phyloP scores from a whole-genome alignment of 2,888 invertebrate genomes.

The Encarsia formosa region DNA sequence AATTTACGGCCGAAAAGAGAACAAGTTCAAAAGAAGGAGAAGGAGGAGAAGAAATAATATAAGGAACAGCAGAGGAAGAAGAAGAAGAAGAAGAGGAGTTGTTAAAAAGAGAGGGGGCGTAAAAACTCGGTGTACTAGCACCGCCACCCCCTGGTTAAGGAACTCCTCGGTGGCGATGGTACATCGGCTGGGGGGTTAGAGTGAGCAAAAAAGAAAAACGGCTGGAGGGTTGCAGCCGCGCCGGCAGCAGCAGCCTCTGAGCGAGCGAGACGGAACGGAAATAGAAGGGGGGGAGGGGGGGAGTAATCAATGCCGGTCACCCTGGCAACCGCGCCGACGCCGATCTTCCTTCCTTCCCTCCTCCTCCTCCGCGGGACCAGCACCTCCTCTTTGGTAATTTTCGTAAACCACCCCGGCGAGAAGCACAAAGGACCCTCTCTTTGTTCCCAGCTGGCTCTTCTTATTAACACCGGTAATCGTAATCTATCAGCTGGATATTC shows the following conservation, averaged over 20 bases:
- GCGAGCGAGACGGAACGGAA: constrained; percentile 3
- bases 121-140: not conserved
- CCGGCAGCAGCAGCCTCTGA: no score
- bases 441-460: not conserved
- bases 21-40: constrained; percentile 18
- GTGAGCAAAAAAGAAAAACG: constrained; percentile 10
- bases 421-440: not conserved
- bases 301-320: constrained; percentile 51
- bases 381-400: constrained; percentile 26
- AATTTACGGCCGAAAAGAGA: not conserved
- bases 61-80: not conserved
- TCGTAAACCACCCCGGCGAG: constrained; percentile 15
- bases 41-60: not conserved
- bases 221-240: not conserved
- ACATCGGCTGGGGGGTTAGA: no score
- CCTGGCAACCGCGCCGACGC: constrained; percentile 47
- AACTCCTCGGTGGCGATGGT: no score
- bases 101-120: not conserved
- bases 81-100: constrained; percentile 1
- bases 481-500: no score
- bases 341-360: constrained; percentile 42
- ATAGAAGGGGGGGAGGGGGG: constrained; percentile 34
- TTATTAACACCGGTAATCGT: no score
- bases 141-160: no score
- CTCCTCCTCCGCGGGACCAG: no score